These are phyloP conservation scores for Pangasius djambal DNA, from an alignment of 2,797 vertebrate genomes.

Conservation along the genomic window DNA sequence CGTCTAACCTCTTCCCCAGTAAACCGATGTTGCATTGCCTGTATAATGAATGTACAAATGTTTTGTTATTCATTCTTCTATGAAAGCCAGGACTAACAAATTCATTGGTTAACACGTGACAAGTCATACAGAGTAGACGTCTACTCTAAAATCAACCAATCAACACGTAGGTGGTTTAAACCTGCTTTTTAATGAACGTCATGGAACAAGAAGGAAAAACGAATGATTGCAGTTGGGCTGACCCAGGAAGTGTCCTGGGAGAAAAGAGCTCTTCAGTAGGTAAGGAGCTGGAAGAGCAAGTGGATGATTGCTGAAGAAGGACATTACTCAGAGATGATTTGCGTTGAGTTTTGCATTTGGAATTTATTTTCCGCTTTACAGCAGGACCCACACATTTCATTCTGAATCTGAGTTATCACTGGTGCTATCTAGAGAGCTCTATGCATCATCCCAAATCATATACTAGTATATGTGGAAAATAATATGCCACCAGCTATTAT, in stretches of 20 bases:
- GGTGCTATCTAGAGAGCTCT: not conserved
- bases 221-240: not conserved
- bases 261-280: too few relatives aligned
- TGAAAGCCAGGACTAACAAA: not conserved
- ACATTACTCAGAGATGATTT: not conserved
- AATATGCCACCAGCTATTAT: not conserved
- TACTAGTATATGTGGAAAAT: not conserved
- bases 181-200: not conserved
- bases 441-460: not conserved
- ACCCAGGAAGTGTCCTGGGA: not conserved
- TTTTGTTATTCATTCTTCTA: not conserved
- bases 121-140: not conserved
- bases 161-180: not conserved
- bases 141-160: not conserved
- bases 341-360: not conserved
- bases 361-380: not conserved
- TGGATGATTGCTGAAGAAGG: not conserved
- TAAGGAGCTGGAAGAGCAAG: not conserved
- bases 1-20: not conserved
- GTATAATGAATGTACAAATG: not conserved
- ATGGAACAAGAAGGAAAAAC: too few relatives aligned
- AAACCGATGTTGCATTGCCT: not conserved
- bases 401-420: not conserved
- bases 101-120: not conserved
- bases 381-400: not conserved